A percentile compares a stretch with the other conserved stretches of the same genome.
Conservation (phyloP, 2,797 vertebrate genomes). For the Clarias pachynema region DNA sequence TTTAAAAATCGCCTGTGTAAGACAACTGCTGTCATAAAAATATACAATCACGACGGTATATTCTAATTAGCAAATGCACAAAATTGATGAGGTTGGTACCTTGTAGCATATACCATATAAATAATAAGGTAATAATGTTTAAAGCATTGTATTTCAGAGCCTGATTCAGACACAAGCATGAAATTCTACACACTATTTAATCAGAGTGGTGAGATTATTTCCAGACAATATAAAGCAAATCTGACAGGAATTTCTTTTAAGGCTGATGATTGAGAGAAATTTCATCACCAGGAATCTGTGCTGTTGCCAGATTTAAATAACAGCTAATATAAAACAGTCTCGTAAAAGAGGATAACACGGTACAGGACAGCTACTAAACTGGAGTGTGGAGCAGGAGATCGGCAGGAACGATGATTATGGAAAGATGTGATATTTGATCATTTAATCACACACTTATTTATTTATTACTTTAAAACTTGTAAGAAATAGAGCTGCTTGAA, state of each 20-base stretch:
- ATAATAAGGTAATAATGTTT: not conserved
- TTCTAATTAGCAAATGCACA: not conserved
- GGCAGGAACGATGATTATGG: no score
- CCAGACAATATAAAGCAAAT: not conserved
- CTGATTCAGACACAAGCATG: not conserved
- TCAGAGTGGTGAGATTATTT: not conserved
- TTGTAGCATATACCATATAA: not conserved
- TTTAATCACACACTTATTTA: no score
- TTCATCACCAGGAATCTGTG: not conserved
- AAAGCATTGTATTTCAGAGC: not conserved
- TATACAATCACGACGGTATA: not conserved
- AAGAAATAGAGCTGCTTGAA: no score
- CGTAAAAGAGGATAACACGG: not conserved
- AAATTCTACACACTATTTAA: not conserved
- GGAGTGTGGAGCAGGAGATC: no score
- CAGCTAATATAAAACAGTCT: not conserved
- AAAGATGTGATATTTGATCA: no score
- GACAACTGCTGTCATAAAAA: not conserved
- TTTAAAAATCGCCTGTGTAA: not conserved
- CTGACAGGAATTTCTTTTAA: not conserved
- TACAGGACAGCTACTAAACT: not conserved
- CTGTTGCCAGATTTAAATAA: not conserved
- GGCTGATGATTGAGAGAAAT: not conserved
- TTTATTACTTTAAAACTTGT: no score
- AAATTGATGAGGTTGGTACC: not conserved